Evolutionary conservation across 2,888 invertebrate genomes (phyloP), one percentile per base, ranked within the genome.

Genomic region (Sarcophaga rosellei): DNA sequence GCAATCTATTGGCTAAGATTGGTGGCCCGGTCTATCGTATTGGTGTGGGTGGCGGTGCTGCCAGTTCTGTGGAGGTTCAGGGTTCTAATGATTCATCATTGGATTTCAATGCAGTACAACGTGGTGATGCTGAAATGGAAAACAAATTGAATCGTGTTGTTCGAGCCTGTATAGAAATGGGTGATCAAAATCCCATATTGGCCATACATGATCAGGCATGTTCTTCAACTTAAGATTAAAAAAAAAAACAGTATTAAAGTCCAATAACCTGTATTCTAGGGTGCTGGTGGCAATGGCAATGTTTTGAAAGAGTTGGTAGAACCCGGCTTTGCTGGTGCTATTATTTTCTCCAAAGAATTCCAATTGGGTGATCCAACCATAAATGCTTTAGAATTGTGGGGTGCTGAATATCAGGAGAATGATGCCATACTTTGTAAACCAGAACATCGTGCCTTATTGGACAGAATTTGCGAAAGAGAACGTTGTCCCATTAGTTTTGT

Each of bases 31-130:
- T 98, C 68, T 99, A 99, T 93, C 95, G 99, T 87, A 99, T 99
- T 91, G 99, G 99, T 0, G 98, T 99, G 6, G 99, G 99, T 15
- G 99, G 99, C 12, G 99, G 99, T n/a, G 97, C 99, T 0, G 99
- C 99, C 0, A 98, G 98, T 88, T 99, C 99, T 0, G 97, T 99
- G 10, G 96, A 98, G 90, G 97, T 98, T 1, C 98, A 98, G 93
- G 99, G 99, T 0, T 96, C 96, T 88, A 96, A 98, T 89, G 96
- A 94, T 89, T 95, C 96, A 0, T 96, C 97, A 76, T 93, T 99
- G 47, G 99, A 99, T 93, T 99, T 98, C 90, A 98, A 98, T 88
- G 99, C 99, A 0, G 99, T 99, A 0, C 99, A 99, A 93, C 95
- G 92, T 74, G 93, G 97, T 70, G 99, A 99, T 93, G 97, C 99